Conservation (phyloP, 2,113 vertebrate species). For the Galbula dea region DNA sequence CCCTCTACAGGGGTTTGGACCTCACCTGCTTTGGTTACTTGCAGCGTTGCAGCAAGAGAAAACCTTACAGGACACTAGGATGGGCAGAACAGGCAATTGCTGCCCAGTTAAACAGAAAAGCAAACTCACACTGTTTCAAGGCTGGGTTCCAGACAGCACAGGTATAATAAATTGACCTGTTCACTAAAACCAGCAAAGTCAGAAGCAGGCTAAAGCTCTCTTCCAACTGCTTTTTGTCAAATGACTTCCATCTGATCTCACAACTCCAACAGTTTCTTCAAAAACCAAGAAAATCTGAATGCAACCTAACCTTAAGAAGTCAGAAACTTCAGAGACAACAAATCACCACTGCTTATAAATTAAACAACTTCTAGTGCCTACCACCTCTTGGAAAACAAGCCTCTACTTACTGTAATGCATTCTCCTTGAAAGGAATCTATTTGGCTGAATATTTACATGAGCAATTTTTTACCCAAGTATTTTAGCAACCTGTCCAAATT, state of each 20-base stretch:
- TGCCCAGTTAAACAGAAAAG: neutral
- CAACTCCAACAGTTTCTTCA: neutral
- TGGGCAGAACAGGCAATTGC: neutral
- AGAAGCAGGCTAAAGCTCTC: neutral
- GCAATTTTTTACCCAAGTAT: constrained; percentile 10
- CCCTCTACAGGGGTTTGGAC: neutral
- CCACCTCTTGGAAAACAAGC: neutral
- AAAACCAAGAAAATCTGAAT: neutral
- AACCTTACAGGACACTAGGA: accelerated
- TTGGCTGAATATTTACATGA: neutral
- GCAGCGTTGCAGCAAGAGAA: neutral
- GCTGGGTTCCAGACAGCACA: neutral
- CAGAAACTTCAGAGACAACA: neutral
- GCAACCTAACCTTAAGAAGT: neutral
- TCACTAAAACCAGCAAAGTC: neutral
- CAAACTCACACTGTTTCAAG: neutral
- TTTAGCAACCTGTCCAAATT: neutral
- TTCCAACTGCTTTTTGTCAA: neutral
- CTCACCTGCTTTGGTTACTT: neutral
- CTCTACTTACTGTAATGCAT: neutral
- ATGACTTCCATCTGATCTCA: neutral
- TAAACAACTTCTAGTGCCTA: neutral
- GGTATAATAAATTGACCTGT: neutral
- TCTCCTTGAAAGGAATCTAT: neutral
- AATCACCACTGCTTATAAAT: neutral